These are phyloP conservation scores for Tipula unca DNA, from an alignment of 2,888 invertebrate species.

Conservation along the genomic window DNA sequence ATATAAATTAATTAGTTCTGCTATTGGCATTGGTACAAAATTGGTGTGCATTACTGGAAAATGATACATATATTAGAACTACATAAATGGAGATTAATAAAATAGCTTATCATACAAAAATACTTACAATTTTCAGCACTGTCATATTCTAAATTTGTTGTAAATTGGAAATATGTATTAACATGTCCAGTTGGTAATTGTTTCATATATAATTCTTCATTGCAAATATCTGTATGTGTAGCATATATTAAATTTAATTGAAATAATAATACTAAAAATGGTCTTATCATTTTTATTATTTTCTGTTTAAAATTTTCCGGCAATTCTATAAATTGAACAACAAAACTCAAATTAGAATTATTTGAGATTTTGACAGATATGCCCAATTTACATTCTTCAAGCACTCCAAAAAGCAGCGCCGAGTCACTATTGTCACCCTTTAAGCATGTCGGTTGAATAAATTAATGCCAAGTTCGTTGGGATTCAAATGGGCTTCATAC, in stretches of 20 bases:
- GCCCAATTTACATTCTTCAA: no score
- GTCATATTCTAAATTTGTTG: conserved; percentile 63
- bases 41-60: conserved; percentile 70
- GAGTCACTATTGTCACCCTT: no score
- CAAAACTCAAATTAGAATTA: no score
- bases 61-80: conserved; percentile 26
- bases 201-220: conserved; percentile 82
- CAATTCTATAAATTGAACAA: neutral
- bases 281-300: neutral
- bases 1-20: conserved; percentile 77
- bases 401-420: no score
- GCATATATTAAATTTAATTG: conserved; percentile 22
- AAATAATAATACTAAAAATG: neutral
- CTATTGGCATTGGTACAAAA: conserved; percentile 79
- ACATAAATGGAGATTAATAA: conserved; percentile 14
- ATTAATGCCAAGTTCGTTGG: no score
- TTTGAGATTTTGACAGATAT: no score
- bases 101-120: neutral
- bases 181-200: conserved; percentile 76
- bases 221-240: conserved; percentile 55
- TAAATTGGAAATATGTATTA: conserved; percentile 86
- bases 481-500: no score
- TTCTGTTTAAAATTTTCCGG: neutral
- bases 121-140: conserved; percentile 53
- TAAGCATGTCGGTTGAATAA: no score